Evolutionary conservation across 2,888 invertebrate genomes (phyloP).

Genomic region (Protodeltote pygarga): DNA sequence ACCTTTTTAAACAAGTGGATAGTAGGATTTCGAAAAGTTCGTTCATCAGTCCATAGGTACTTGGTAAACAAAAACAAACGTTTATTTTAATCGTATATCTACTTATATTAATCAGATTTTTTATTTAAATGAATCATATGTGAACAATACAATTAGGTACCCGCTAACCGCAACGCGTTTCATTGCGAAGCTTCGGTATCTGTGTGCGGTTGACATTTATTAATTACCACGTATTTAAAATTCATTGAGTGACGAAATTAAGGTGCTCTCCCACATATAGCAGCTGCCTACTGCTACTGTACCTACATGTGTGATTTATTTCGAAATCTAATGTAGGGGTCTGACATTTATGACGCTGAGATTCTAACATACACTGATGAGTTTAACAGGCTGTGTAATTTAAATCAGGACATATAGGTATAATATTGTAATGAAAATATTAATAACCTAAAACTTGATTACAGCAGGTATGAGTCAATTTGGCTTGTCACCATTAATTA

Average conservation of each 20-base stretch:
- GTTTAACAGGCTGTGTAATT: constrained; percentile 18
- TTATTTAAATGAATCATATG: too few species aligned
- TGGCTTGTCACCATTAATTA: too few species aligned
- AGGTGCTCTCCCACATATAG: constrained; percentile 47
- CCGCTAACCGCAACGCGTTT: constrained; percentile 4
- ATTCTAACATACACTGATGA: constrained; percentile 19
- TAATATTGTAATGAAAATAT: too few species aligned
- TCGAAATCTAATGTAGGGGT: constrained; percentile 44
- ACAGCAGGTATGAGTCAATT: too few species aligned
- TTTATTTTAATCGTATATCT: too few species aligned
- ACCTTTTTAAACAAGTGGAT: too few species aligned
- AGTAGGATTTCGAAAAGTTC: too few species aligned
- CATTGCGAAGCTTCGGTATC: constrained; percentile 9
- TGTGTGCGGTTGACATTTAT: constrained; percentile 47
- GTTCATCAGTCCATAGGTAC: too few species aligned
- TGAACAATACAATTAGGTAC: constrained; percentile 27
- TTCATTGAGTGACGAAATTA: constrained; percentile 58
- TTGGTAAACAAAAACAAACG: too few species aligned
- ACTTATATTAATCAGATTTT: too few species aligned
- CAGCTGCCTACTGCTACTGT: constrained; percentile 39
- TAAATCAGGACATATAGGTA: constrained; percentile 2
- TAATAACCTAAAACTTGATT: too few species aligned
- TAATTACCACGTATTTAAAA: constrained; percentile 61
- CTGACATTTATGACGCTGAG: constrained; percentile 43
- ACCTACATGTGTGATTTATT: constrained; percentile 48